Evolutionary conservation across 2,888 invertebrate species (phyloP), one percentile per base, ranked within the genome.

Genomic region (Aleiodes alternator): DNA sequence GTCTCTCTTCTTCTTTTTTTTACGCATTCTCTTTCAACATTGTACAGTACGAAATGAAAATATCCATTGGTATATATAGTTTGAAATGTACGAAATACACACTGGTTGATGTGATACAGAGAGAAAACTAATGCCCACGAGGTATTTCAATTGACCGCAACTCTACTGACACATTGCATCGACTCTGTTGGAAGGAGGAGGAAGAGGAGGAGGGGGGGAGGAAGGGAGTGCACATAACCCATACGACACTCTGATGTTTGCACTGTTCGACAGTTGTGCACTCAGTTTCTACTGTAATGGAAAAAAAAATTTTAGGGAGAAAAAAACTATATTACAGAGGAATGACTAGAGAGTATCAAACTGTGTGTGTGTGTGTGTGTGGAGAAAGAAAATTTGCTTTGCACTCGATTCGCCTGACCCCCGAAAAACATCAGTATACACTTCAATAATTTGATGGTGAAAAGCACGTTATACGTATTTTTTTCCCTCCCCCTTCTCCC

Each of bases 351-450:
- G 64, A 50, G 66, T 66, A 66, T 50, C 50, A 50, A 14, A 66
- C 51, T 82, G 75, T 23, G 23, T 23, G 23, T 23, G 23, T 23
- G 23, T 23, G 23, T 23, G 23, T 23, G 23, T 23, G 23, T 76
- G 82, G 81, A 82, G 82, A 82, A 84, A 83, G 79, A 85, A 81
- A 77, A 80, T 83, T 82, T 82, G 79, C 81, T 81, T 77, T 83
- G 80, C 83, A 82, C 84, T 85, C 81, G 83, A 83, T 82, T 79
- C 80, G 82, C 80, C 83, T 82, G 83, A 85, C 81, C 82, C 82
- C 43, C 23, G 23, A 12, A 56, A 75, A 29, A 50, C 48, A 5
- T 3, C 12, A 23, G 66, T 66, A 66, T 50, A 70, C 80, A 73
- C 70, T 43, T 79, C 80, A 77, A 78, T 80, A 77, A 78, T 50